These are phyloP conservation scores for Eulithis prunata DNA, from an alignment of 2,888 invertebrate genomes.

Conservation along the genomic window DNA sequence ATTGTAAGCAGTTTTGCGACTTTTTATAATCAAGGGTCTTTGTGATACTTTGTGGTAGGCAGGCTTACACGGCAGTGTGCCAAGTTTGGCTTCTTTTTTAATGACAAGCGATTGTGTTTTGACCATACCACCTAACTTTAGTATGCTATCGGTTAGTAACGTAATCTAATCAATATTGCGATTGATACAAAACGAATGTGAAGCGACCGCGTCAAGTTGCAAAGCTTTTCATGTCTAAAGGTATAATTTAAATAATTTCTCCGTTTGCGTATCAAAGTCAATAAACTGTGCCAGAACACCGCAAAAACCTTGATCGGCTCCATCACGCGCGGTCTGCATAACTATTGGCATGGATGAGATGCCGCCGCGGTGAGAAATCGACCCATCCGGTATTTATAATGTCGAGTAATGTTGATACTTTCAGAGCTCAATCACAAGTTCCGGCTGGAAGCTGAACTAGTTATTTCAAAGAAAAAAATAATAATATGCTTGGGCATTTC, in stretches of 20 bases:
- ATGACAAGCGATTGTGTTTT: too few relatives aligned
- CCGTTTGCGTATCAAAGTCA: constrained; percentile 30
- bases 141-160: too few relatives aligned
- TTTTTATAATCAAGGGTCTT: background rate
- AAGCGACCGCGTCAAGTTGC: background rate
- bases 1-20: constrained; percentile 11
- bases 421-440: constrained; percentile 14
- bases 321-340: constrained; percentile 34
- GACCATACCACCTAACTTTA: too few relatives aligned
- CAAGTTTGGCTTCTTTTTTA: too few relatives aligned
- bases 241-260: constrained; percentile 15
- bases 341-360: constrained; percentile 35
- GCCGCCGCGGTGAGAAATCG: constrained; percentile 16
- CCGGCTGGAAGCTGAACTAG: constrained; percentile 6
- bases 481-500: too few relatives aligned
- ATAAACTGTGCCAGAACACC: constrained; percentile 20
- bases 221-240: background rate
- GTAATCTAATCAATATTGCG: too few relatives aligned
- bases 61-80: too few relatives aligned
- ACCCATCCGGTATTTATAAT: constrained; percentile 22
- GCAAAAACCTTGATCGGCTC: constrained; percentile 22
- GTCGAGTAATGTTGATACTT: constrained; percentile 16
- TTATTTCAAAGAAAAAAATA: background rate
- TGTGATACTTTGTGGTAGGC: too few relatives aligned
- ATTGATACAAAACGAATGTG: too few relatives aligned